Conservation (phyloP, 2,888 invertebrate genomes). For the Lithosia quadra region DNA sequence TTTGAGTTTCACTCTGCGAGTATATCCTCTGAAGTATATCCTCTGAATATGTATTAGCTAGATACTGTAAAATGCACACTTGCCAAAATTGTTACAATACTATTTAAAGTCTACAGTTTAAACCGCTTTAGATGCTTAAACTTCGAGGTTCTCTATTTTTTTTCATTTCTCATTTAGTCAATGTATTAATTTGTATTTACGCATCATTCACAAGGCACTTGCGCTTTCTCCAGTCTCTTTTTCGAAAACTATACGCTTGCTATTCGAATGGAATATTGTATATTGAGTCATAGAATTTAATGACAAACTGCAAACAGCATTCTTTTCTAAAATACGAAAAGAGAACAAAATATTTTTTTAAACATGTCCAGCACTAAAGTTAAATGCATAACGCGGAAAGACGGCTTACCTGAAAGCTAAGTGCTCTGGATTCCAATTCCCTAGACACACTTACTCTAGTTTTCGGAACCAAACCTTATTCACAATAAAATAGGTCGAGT, state of each 20-base stretch:
- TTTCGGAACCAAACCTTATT: neutral
- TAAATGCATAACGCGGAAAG: neutral
- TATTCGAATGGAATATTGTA: too few species aligned
- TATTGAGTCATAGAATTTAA: neutral
- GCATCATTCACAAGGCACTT: too few species aligned
- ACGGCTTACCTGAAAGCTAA: constrained; percentile 4
- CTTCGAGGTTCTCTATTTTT: neutral
- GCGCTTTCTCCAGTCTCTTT: too few species aligned
- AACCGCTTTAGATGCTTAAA: neutral
- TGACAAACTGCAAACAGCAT: neutral
- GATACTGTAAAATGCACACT: neutral
- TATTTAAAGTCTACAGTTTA: neutral
- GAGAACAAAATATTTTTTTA: neutral
- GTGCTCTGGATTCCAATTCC: constrained; percentile 1
- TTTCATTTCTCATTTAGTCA: too few species aligned
- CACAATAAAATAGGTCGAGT: neutral
- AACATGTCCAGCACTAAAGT: neutral
- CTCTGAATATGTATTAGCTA: neutral
- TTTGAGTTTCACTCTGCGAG: neutral
- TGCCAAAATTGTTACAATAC: neutral
- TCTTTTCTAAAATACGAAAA: neutral
- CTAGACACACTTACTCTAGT: neutral
- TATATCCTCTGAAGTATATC: too few species aligned
- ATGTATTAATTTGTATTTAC: too few species aligned
- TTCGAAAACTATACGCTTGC: too few species aligned